Conservation (phyloP, 92 coral and sea anemone species). For the Bergia puertoricense region DNA sequence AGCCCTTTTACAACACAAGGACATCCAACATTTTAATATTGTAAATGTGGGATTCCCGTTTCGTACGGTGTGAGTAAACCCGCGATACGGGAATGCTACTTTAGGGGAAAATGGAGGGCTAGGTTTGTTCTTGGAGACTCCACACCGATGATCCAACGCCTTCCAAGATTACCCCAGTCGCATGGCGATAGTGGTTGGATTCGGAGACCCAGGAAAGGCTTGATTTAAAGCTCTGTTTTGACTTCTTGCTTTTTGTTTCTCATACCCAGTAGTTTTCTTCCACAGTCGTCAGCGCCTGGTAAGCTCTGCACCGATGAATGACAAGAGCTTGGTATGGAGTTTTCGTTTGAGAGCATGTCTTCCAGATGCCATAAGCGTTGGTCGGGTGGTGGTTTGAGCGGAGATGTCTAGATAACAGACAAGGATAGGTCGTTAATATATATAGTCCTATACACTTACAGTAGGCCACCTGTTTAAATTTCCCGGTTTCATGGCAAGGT, state of each 20-base stretch:
- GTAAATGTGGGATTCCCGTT: not conserved
- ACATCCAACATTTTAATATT: not conserved
- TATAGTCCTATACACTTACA: not conserved
- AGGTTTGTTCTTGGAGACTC: not conserved
- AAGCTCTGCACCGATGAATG: constrained; percentile 69
- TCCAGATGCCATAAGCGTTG: constrained; percentile 82
- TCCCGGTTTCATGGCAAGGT: too few relatives aligned
- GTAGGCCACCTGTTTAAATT: not conserved
- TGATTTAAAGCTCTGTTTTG: constrained; percentile 26
- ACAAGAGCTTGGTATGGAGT: constrained; percentile 62
- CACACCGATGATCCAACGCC: not conserved
- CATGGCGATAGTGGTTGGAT: not conserved
- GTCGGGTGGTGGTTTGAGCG: constrained; percentile 78
- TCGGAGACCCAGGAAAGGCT: not conserved
- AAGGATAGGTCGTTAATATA: not conserved
- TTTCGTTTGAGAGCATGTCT: constrained; percentile 70
- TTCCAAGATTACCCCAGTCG: not conserved
- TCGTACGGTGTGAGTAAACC: not conserved
- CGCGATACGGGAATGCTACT: not conserved
- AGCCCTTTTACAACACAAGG: not conserved
- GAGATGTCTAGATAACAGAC: constrained; percentile 60
- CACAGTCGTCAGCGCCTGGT: constrained; percentile 5
- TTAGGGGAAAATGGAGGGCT: not conserved
- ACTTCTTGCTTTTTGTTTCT: constrained; percentile 16
- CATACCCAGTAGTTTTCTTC: constrained; percentile 16